Percentiles rank a stretch among this genome's conserved stretches.
Evolutionary conservation across 1,140 invertebrate genomes (phyloP).

Genomic region (Philopotamus ludificatus): DNA sequence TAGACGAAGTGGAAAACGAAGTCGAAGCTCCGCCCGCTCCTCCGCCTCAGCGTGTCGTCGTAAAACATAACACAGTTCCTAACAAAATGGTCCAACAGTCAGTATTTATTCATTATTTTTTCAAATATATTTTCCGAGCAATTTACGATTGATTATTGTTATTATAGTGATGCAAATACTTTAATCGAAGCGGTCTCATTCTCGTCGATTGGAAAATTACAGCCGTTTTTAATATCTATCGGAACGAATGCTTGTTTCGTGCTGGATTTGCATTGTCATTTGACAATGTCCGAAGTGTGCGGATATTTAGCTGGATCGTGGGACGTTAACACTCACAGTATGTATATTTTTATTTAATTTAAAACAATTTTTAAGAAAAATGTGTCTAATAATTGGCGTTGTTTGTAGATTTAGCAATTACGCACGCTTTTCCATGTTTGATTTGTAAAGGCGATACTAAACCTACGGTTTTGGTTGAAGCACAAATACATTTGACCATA

Average conservation of each 20-base stretch:
- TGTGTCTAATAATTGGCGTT: too few relatives aligned
- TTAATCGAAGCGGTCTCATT: slow-evolving; percentile 87
- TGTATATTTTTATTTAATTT: slow-evolving; percentile 47
- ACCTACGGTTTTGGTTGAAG: slow-evolving; percentile 69
- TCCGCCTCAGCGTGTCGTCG: slow-evolving; percentile 62
- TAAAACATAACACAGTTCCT: slow-evolving; percentile 67
- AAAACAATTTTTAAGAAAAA: slow-evolving; percentile 20
- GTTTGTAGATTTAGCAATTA: slow-evolving; percentile 77
- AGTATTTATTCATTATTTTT: slow-evolving; percentile 46
- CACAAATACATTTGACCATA: slow-evolving; percentile 80
- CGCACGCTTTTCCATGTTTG: slow-evolving; percentile 85
- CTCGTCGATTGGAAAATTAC: slow-evolving; percentile 81
- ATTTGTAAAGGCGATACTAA: slow-evolving; percentile 77
- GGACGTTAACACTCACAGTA: slow-evolving; percentile 93
- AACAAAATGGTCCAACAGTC: slow-evolving; percentile 71
- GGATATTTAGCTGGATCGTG: slow-evolving; percentile 93
- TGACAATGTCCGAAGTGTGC: slow-evolving; percentile 88
- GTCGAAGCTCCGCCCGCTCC: slow-evolving; percentile 55
- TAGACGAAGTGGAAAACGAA: slow-evolving; percentile 58
- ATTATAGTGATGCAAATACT: slow-evolving; percentile 80
- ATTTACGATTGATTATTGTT: slow-evolving; percentile 29
- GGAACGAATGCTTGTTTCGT: slow-evolving; percentile 84
- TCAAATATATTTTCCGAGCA: slow-evolving; percentile 10
- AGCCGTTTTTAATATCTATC: slow-evolving; percentile 88
- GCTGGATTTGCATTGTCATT: slow-evolving; percentile 91